These are phyloP conservation scores for Coleophora deauratella DNA, from an alignment of 2,888 invertebrate genomes.

Conservation along the genomic window DNA sequence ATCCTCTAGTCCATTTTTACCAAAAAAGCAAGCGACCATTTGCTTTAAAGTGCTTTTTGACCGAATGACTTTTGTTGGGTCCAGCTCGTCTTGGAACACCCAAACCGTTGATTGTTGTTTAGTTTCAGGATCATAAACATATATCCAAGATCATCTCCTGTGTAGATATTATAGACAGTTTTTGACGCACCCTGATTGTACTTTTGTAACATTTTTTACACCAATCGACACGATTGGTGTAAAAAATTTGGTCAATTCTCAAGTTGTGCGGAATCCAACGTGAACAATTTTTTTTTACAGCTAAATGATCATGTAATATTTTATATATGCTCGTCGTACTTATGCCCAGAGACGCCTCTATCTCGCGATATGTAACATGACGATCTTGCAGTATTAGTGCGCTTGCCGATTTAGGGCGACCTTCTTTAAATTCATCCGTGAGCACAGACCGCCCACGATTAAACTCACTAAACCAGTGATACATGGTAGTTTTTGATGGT, in stretches of 20 bases:
- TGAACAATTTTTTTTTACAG: neutral
- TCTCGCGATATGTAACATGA: slow-evolving; percentile 1
- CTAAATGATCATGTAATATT: neutral
- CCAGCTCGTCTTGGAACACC: slow-evolving; percentile 14
- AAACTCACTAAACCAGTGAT: neutral
- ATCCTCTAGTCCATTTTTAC: slow-evolving; percentile 17
- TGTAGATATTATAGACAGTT: slow-evolving; percentile 18
- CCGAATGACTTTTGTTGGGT: slow-evolving; percentile 3
- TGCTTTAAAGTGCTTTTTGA: slow-evolving; percentile 8
- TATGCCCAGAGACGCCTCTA: slow-evolving; percentile 1
- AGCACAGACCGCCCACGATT: no score
- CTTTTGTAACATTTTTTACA: slow-evolving; percentile 8
- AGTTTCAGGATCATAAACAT: slow-evolving; percentile 14
- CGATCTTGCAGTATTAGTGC: slow-evolving; percentile 1
- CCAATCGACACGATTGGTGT: neutral
- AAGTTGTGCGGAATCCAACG: neutral
- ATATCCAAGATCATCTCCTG: slow-evolving; percentile 20
- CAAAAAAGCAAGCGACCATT: slow-evolving; percentile 19
- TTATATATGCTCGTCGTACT: slow-evolving; percentile 1
- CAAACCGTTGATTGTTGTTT: slow-evolving; percentile 16
- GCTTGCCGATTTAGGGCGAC: neutral
- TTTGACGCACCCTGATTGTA: slow-evolving; percentile 15
- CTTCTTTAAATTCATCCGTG: no score
- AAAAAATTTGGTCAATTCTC: neutral
- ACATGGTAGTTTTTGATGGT: no score